Evolutionary conservation across 1,140 invertebrate genomes (phyloP).

Genomic region (Leptinotarsa texana): DNA sequence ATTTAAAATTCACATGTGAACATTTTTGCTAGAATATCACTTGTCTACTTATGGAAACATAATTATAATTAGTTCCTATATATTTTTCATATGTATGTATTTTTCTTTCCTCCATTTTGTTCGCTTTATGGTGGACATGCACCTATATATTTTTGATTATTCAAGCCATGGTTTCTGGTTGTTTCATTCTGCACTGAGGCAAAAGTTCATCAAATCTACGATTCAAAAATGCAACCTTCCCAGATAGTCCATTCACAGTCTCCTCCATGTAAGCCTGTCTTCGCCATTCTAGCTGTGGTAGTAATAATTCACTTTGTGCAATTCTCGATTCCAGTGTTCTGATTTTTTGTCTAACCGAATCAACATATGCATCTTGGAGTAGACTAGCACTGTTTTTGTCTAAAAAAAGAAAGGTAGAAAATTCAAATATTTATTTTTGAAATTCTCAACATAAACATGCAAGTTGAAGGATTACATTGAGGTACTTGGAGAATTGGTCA

Average conservation of each 20-base stretch:
- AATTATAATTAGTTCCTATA: too few relatives aligned
- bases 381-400: constrained; percentile 43
- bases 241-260: constrained; percentile 47
- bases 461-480: too few relatives aligned
- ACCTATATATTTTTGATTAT: background rate
- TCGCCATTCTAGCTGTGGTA: constrained; percentile 52
- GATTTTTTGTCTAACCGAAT: constrained; percentile 51
- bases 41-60: too few relatives aligned
- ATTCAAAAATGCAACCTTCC: constrained; percentile 51
- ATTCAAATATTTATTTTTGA: constrained; percentile 7
- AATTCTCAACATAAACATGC: background rate
- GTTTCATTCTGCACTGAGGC: constrained; percentile 46
- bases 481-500: too few relatives aligned
- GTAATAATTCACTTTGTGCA: constrained; percentile 48
- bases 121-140: too few relatives aligned
- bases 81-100: too few relatives aligned
- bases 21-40: too few relatives aligned
- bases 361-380: constrained; percentile 54
- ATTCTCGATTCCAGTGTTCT: constrained; percentile 50
- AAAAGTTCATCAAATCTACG: constrained; percentile 51
- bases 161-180: constrained; percentile 27
- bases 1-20: too few relatives aligned
- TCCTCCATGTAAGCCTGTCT: constrained; percentile 52
- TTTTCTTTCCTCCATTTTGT: too few relatives aligned
- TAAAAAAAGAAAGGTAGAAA: constrained; percentile 33